These are phyloP conservation scores for Neogobius melanostomus DNA, from an alignment of 2,113 vertebrate genomes.

Conservation along the genomic window DNA sequence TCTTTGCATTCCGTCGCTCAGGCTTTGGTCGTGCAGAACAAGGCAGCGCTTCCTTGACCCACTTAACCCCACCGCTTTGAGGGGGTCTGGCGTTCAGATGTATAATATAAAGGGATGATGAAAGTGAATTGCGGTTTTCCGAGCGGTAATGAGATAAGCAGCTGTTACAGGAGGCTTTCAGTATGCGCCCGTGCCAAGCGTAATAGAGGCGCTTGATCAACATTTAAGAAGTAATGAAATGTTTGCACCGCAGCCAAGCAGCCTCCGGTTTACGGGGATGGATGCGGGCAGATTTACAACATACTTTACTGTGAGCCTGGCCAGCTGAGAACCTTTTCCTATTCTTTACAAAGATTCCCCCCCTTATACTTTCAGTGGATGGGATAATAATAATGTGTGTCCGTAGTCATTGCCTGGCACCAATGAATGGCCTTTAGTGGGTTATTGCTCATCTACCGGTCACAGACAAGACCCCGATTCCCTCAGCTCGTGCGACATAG, in stretches of 20 bases:
- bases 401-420: no score
- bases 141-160: conserved; percentile 46
- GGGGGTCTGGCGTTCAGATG: conserved; percentile 13
- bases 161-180: conserved; percentile 35
- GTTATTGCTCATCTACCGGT: no score
- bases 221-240: conserved; percentile 14
- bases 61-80: conserved; percentile 34
- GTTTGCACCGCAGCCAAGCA: conserved; percentile 27
- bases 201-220: conserved; percentile 25
- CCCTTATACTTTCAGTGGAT: no score
- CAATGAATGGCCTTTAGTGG: no score
- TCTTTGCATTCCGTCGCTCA: no score
- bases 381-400: no score
- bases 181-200: conserved; percentile 30
- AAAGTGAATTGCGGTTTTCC: conserved; percentile 38
- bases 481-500: no score
- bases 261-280: neutral
- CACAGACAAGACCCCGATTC: no score
- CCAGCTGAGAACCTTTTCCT: no score
- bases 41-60: neutral
- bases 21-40: neutral
- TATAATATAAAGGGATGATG: conserved; percentile 58
- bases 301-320: no score
- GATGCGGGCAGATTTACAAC: neutral
- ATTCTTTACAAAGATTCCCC: no score